Conservation (phyloP, 2,888 invertebrate genomes). For the Cloeon dipterum region DNA sequence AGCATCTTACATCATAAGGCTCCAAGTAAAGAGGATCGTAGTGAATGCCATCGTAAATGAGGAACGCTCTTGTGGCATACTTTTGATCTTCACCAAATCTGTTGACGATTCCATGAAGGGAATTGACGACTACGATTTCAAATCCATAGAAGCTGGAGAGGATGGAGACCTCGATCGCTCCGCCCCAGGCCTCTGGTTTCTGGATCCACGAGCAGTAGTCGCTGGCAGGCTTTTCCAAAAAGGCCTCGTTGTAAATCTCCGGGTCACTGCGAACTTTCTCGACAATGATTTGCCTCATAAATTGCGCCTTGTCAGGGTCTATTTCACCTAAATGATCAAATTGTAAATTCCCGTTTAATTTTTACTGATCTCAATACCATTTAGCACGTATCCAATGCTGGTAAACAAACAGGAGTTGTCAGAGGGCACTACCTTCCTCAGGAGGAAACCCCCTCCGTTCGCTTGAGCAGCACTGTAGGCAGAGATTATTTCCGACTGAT, state of each 20-base stretch:
- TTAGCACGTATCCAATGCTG: constrained; percentile 42
- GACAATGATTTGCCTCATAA: constrained; percentile 73
- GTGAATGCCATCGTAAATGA: constrained; percentile 89
- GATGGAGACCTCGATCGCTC: constrained; percentile 80
- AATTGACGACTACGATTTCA: constrained; percentile 87
- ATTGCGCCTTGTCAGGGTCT: constrained; percentile 43
- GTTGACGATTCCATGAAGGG: constrained; percentile 71
- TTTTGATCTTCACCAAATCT: constrained; percentile 82
- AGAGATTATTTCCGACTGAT: not conserved
- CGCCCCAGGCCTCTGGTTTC: constrained; percentile 80
- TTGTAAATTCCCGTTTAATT: not conserved
- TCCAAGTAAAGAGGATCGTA: constrained; percentile 86
- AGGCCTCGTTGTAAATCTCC: constrained; percentile 59
- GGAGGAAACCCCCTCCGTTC: constrained; percentile 35
- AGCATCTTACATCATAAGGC: constrained; percentile 43
- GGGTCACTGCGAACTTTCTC: constrained; percentile 54
- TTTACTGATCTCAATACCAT: not conserved
- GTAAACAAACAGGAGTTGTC: constrained; percentile 94
- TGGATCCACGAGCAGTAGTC: constrained; percentile 84
- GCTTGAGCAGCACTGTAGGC: not conserved
- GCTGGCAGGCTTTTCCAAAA: constrained; percentile 58
- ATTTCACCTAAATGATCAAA: constrained; percentile 29
- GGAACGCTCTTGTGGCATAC: constrained; percentile 59
- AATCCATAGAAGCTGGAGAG: constrained; percentile 65
- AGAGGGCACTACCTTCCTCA: constrained; percentile 81